phyloP scores from a whole-genome alignment of 2,888 invertebrate species.

The Plagodis dolabraria region DNA sequence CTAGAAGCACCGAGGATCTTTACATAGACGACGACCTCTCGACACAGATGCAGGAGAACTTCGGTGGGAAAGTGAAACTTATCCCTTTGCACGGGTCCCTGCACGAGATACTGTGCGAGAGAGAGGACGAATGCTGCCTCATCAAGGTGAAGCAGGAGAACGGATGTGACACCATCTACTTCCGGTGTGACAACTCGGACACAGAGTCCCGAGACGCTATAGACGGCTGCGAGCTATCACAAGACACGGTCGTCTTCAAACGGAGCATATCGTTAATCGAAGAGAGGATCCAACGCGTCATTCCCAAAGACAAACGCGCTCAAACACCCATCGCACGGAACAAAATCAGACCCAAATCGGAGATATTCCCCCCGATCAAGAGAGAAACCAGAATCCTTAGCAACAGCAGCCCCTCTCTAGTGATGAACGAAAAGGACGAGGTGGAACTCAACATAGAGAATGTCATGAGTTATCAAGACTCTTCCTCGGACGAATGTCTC shows the following conservation, averaged over 20 bases:
- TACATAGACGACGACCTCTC: constrained; percentile 84
- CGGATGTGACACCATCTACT: constrained; percentile 75
- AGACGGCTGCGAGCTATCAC: constrained; percentile 52
- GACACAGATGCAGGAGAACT: constrained; percentile 76
- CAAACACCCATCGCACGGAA: constrained; percentile 40
- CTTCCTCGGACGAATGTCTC: constrained; percentile 75
- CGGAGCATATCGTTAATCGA: constrained; percentile 74
- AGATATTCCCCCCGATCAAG: constrained; percentile 52
- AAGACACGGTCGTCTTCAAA: constrained; percentile 74
- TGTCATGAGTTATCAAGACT: constrained; percentile 73
- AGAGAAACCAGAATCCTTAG: constrained; percentile 61
- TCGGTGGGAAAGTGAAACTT: constrained; percentile 72
- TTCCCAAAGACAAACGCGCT: constrained; percentile 62
- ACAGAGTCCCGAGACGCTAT: constrained; percentile 69
- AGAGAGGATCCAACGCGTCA: constrained; percentile 69
- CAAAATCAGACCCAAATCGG: constrained; percentile 58
- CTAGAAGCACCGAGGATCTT: constrained; percentile 82
- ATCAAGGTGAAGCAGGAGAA: constrained; percentile 76
- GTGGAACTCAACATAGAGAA: constrained; percentile 76
- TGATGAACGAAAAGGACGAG: constrained; percentile 52
- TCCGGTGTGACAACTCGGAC: constrained; percentile 73
- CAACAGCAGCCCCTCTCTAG: constrained; percentile 68
- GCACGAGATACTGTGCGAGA: constrained; percentile 79
- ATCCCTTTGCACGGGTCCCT: constrained; percentile 75
- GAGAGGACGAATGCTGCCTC: constrained; percentile 78